Evolutionary conservation across 2,888 invertebrate species (phyloP).

Genomic region (Sinodicranocentrus sp.): DNA sequence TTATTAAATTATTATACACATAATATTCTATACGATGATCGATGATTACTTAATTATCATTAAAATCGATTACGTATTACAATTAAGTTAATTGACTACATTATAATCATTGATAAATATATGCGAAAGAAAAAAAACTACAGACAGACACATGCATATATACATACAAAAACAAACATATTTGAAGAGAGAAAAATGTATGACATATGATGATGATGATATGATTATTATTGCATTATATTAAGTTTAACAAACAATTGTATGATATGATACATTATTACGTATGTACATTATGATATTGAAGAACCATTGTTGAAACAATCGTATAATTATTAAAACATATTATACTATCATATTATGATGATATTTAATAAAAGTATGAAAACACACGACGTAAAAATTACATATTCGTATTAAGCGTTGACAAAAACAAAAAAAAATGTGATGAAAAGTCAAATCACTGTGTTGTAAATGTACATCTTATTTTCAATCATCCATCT

Average conservation of each 20-base stretch:
- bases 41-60: not conserved
- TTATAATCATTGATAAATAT: too few relatives aligned
- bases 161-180: slow-evolving; percentile 15
- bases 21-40: not conserved
- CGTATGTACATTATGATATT: slow-evolving; percentile 6
- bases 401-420: too few relatives aligned
- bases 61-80: too few relatives aligned
- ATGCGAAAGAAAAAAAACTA: too few relatives aligned
- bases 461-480: not conserved
- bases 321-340: slow-evolving; percentile 55
- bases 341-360: slow-evolving; percentile 26
- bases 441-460: not conserved
- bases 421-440: not conserved
- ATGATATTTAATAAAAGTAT: slow-evolving; percentile 46
- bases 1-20: slow-evolving; percentile 18
- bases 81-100: too few relatives aligned
- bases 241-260: slow-evolving; percentile 14
- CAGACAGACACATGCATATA: not conserved
- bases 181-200: not conserved
- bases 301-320: slow-evolving; percentile 64
- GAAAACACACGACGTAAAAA: slow-evolving; percentile 35
- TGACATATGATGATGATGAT: slow-evolving; percentile 8
- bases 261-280: slow-evolving; percentile 12
- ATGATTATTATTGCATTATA: slow-evolving; percentile 25
- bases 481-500: not conserved